Evolutionary conservation across 2,888 invertebrate genomes (phyloP).

Genomic region (Tachina grossa): DNA sequence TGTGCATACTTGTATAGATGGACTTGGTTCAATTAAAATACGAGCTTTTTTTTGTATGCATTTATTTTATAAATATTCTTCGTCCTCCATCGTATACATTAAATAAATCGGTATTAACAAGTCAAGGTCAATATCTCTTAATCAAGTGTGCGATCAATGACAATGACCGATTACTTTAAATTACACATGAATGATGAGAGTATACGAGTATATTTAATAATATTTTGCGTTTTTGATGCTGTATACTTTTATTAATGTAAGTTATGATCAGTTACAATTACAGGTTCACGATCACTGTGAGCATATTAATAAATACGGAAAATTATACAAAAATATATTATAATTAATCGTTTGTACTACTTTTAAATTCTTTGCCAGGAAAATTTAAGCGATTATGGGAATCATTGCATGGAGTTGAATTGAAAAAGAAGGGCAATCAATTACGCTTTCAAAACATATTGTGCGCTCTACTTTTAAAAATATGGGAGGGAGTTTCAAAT

Average conservation of each 20-base stretch:
- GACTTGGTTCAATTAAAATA: slow-evolving; percentile 66
- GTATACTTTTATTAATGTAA: slow-evolving; percentile 21
- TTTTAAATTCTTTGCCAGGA: background rate
- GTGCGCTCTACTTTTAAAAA: no score
- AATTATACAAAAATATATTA: slow-evolving; percentile 4
- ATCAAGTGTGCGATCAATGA: slow-evolving; percentile 68
- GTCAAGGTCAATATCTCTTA: slow-evolving; percentile 71
- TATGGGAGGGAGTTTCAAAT: no score
- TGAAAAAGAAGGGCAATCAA: no score
- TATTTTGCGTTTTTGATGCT: slow-evolving; percentile 12
- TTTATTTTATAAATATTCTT: slow-evolving; percentile 48
- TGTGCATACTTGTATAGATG: slow-evolving; percentile 3
- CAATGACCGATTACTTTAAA: slow-evolving; percentile 71
- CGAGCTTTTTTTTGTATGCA: slow-evolving; percentile 27
- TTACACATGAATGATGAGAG: slow-evolving; percentile 42
- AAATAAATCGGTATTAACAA: slow-evolving; percentile 69
- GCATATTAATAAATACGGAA: slow-evolving; percentile 9
- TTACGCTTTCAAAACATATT: no score
- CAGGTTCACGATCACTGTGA: slow-evolving; percentile 45
- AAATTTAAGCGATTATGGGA: no score
- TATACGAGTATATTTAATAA: slow-evolving; percentile 39
- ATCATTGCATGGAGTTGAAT: no score
- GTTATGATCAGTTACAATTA: slow-evolving; percentile 58
- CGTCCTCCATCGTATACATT: slow-evolving; percentile 22
- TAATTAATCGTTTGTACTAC: background rate